A percentile compares a stretch with the other conserved stretches of the same genome.
Conservation (phyloP, 2,113 vertebrate genomes). For the Thomomys bottae region DNA sequence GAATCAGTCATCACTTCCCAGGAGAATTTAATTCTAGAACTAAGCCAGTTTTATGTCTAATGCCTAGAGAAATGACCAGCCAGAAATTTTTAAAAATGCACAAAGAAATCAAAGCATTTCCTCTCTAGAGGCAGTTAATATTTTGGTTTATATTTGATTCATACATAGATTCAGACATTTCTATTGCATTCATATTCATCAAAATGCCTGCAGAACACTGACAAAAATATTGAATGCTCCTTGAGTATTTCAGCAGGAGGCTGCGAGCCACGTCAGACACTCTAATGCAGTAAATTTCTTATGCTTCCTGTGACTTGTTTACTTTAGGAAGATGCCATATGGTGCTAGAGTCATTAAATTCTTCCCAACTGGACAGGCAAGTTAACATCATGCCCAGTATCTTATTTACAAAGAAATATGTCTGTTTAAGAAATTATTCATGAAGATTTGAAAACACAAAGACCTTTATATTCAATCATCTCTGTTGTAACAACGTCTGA, state of each 20-base stretch:
- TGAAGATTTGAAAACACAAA: not conserved
- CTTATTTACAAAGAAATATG: constrained; percentile 36
- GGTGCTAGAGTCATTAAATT: constrained; percentile 57
- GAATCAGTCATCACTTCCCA: not conserved
- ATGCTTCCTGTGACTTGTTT: not conserved
- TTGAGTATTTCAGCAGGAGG: constrained; percentile 4
- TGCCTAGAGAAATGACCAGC: constrained; percentile 32
- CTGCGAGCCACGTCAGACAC: not conserved
- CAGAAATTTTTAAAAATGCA: not conserved
- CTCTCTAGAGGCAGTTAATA: constrained; percentile 21
- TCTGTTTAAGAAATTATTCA: not conserved
- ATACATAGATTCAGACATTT: constrained; percentile 53
- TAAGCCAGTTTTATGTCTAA: not conserved
- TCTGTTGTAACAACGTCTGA: not conserved
- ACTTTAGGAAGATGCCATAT: not conserved
- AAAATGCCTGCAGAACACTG: constrained; percentile 31
- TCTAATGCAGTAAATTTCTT: not conserved
- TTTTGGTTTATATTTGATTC: constrained; percentile 60
- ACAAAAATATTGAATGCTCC: not conserved
- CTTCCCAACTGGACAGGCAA: constrained; percentile 41
- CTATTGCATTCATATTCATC: constrained; percentile 52
- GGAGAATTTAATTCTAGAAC: not conserved
- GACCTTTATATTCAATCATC: not conserved
- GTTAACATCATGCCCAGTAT: constrained; percentile 4
- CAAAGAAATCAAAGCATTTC: constrained; percentile 22